phyloP scores from a whole-genome alignment of 2,113 vertebrate genomes.

The Nettapus auritus region DNA sequence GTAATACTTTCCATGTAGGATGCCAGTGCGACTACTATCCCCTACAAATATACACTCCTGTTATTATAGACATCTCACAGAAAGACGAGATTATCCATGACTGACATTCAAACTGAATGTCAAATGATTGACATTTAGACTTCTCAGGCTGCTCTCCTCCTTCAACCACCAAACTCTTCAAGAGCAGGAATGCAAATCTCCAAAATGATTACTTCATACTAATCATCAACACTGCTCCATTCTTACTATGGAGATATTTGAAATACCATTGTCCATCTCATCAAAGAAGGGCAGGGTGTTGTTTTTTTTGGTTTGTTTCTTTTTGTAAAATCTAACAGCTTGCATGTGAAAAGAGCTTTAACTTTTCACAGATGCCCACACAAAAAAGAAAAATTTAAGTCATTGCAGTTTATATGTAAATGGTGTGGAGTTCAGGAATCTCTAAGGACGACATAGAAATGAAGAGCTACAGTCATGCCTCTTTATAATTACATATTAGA shows the following conservation, averaged over 20 bases:
- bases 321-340: background rate
- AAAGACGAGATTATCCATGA: background rate
- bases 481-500: background rate
- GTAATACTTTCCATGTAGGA: background rate
- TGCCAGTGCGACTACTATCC: background rate
- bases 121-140: background rate
- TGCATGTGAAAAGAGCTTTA: background rate
- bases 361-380: background rate
- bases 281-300: background rate
- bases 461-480: background rate
- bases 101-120: background rate
- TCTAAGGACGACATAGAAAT: background rate
- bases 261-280: background rate
- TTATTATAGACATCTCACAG: background rate
- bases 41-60: background rate
- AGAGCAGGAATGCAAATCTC: background rate
- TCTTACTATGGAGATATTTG: background rate
- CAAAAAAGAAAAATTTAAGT: background rate
- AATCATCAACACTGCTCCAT: background rate
- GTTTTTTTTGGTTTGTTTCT: no score
- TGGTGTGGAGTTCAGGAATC: background rate
- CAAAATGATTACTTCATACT: background rate
- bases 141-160: background rate
- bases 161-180: background rate
- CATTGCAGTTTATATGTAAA: background rate